Evolutionary conservation across 2,113 vertebrate species (phyloP).

Genomic region (Percina caprodes): DNA sequence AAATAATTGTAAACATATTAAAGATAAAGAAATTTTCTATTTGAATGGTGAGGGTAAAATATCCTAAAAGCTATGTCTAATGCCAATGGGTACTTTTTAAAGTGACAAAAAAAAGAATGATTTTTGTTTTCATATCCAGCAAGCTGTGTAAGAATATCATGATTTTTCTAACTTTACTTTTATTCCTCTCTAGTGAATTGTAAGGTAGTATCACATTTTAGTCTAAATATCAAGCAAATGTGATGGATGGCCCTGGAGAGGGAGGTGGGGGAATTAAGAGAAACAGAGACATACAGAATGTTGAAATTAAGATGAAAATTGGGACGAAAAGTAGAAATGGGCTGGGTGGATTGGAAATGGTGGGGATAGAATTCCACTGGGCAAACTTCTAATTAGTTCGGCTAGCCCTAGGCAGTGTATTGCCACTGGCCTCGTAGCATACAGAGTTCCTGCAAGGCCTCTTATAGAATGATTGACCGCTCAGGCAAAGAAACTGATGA

Average conservation of each 20-base stretch:
- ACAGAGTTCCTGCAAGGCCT: conserved; percentile 76
- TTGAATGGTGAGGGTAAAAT: not conserved
- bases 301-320: conserved; percentile 74
- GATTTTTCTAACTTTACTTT: conserved; percentile 50
- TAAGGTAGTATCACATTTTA: conserved; percentile 60
- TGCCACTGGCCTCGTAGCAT: conserved; percentile 76
- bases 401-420: conserved; percentile 75
- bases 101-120: conserved; percentile 20
- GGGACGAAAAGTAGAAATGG: conserved; percentile 71
- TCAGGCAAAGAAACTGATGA: conserved; percentile 76
- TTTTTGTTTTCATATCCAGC: conserved; percentile 26
- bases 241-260: conserved; percentile 67
- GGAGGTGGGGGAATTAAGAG: conserved; percentile 67
- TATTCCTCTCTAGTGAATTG: conserved; percentile 48
- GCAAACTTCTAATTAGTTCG: conserved; percentile 86
- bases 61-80: conserved; percentile 6
- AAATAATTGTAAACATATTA: not conserved
- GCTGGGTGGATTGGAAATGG: conserved; percentile 66
- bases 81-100: conserved; percentile 23
- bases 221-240: conserved; percentile 67
- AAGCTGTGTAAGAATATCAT: conserved; percentile 42
- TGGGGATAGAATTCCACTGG: conserved; percentile 81
- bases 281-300: conserved; percentile 69
- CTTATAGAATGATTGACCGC: conserved; percentile 83
- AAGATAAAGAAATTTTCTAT: not conserved